Evolutionary conservation across 2,113 vertebrate genomes (phyloP).

Genomic region (Lophura nycthemera): DNA sequence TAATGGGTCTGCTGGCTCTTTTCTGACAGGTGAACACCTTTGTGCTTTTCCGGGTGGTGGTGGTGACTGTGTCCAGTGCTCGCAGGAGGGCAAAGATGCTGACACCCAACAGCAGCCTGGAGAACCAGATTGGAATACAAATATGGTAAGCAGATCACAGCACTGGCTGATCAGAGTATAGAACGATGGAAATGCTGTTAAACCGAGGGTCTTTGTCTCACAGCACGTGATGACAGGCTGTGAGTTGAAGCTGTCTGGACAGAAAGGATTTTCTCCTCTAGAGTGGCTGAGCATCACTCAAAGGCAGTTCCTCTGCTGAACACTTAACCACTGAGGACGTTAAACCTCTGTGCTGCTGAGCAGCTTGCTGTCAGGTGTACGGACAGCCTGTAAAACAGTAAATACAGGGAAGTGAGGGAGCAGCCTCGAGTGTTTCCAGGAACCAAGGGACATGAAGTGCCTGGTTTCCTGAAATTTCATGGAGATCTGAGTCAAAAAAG

Average conservation of each 20-base stretch:
- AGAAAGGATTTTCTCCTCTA: background rate
- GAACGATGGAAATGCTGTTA: background rate
- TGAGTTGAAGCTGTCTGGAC: background rate
- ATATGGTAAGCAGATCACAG: conserved; percentile 84
- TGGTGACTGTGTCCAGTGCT: conserved; percentile 89
- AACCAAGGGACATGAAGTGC: too few relatives aligned
- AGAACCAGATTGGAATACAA: conserved; percentile 83
- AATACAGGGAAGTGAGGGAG: background rate
- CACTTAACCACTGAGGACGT: background rate
- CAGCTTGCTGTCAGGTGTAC: background rate
- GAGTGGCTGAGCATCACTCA: background rate
- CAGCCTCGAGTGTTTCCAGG: background rate
- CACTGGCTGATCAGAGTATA: background rate
- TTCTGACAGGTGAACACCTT: conserved; percentile 86
- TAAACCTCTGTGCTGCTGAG: background rate
- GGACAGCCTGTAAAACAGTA: background rate
- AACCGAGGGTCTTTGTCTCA: background rate
- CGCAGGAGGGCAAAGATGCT: conserved; percentile 85
- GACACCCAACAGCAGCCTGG: conserved; percentile 84
- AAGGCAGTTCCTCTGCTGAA: background rate
- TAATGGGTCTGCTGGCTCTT: background rate
- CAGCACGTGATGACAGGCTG: background rate
- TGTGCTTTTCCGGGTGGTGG: conserved; percentile 88
- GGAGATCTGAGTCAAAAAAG: background rate
- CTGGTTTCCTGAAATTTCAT: background rate